Base-by-base conservation (phyloP, 1,140 invertebrate species). In the Drosophila melanica region DNA sequence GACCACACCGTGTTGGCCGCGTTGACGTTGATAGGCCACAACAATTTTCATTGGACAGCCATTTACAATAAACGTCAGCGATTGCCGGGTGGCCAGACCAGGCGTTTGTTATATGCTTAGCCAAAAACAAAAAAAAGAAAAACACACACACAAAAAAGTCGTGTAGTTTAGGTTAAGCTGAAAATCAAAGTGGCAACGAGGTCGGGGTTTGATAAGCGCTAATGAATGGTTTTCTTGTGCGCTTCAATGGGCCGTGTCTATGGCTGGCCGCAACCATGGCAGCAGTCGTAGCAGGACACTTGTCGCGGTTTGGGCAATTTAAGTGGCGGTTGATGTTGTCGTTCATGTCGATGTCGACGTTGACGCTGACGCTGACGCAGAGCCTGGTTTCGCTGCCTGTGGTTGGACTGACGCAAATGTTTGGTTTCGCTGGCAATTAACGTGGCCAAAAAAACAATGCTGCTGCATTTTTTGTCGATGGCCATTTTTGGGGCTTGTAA, bases 191-290 rank as follows among this genome's bases (percentile, higher is more conserved):
- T 68, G 77, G 58, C 78, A 85, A 86, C 78, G 79, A 85, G 74
- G 81, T 66, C 79, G 73, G 78, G 57, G 58, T 81, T 87, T 87
- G 84, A 87, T 87, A 89, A 81, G 84, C 84, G 79, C 84, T 89
- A 87, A 87, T 87, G 84, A 87, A 87, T 89, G 84, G 84, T 87
- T 87, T 87, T 87, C 84, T 87, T 87, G 76, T 87, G 77, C 84
- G 84, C 84, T 89, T 78, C 79, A 87, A 74, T 89, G 84, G 84
- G 62, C 75, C 75, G 67, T 62, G 62, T 69, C 75, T 54, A 35
- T 57, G 50, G 74, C 63, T 39, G 62, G 73, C 76, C 68, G 42
- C 77, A 77, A 35, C 69, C 53, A 60, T 54, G 48, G 48, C 44
- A 47, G 57, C 20, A 11, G 16, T 58, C 42, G 30, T 50, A 75